Evolutionary conservation across 37 sponge, comb jelly and placozoan species (phyloP), one percentile per base, ranked within the genome.

Genomic region (Beroe forskalii): DNA sequence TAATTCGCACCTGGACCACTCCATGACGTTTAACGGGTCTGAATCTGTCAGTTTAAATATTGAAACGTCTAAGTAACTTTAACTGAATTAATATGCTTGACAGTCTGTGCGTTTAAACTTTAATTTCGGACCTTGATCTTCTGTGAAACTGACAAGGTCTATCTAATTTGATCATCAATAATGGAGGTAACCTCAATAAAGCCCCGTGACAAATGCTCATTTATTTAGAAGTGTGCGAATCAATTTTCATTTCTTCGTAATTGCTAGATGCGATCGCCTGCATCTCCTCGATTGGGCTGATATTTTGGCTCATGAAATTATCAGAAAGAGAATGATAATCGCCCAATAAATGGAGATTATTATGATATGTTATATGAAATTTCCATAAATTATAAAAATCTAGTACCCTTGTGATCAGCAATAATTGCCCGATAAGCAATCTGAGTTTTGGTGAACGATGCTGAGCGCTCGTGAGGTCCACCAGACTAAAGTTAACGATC

Each of bases 21-120:
- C 33, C 32, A 27, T 32, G 72, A 32, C 27, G 72, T 69, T 69
- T 32, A 32, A 36, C 27, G 12, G 32, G 33, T 69, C 55, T 33
- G 72, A 27, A 69, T 69, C 72, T 69, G 72, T 69, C 72, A 69
- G 72, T 27, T 69, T 69, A 69, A 69, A 69, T 69, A 69, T 28
- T 32, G 72, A 32, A 69, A 27, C 72, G 72, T 69, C 72, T 69
- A 32, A 48, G 55, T 48, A 32, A 69, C 72, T 37, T 32, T 69
- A 69, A 69, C 72, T 69, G 72, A 69, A 69, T 69, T 69, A 69
- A 69, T 69, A 69, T 69, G 72, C 72, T 69, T 69, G 72, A 32
- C 38, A 37, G 38, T 69, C 72, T 69, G 32, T 17, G 33, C 72
- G 39, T 69, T 69, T 69, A 69, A 33, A 32, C 35, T 31, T 33